Evolutionary conservation across 2,113 vertebrate species (phyloP).

Genomic region (Empidonax traillii): DNA sequence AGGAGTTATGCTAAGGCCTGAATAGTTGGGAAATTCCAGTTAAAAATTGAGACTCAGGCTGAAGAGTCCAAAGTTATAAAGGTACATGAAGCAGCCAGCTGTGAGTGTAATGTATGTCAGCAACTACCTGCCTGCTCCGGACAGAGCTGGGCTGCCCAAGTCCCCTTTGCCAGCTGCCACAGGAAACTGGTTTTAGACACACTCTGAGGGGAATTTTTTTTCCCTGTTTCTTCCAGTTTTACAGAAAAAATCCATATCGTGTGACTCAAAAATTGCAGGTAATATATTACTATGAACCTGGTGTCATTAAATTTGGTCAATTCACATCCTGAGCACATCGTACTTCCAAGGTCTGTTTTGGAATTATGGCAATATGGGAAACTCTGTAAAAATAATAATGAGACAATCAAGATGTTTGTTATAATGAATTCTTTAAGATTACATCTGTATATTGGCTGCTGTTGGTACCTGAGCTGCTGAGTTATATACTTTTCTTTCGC

Average conservation of each 20-base stretch:
- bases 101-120: background rate
- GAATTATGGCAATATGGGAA: background rate
- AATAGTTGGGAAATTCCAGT: background rate
- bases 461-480: background rate
- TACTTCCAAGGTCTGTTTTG: background rate
- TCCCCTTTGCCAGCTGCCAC: background rate
- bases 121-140: background rate
- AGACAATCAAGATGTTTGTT: background rate
- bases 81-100: background rate
- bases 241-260: accelerated
- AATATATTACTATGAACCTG: background rate
- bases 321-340: background rate
- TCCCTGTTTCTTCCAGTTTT: background rate
- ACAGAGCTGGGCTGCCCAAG: background rate
- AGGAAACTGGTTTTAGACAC: background rate
- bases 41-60: background rate
- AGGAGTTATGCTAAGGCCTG: background rate
- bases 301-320: background rate
- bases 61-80: background rate
- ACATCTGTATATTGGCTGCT: background rate
- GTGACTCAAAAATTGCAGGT: background rate
- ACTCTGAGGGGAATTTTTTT: background rate
- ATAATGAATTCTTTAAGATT: background rate
- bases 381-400: background rate
- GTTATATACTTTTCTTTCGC: background rate